Evolutionary conservation across 2,888 invertebrate genomes (phyloP), one percentile per base, ranked within the genome.

Genomic region (Pyrochroa serraticornis): DNA sequence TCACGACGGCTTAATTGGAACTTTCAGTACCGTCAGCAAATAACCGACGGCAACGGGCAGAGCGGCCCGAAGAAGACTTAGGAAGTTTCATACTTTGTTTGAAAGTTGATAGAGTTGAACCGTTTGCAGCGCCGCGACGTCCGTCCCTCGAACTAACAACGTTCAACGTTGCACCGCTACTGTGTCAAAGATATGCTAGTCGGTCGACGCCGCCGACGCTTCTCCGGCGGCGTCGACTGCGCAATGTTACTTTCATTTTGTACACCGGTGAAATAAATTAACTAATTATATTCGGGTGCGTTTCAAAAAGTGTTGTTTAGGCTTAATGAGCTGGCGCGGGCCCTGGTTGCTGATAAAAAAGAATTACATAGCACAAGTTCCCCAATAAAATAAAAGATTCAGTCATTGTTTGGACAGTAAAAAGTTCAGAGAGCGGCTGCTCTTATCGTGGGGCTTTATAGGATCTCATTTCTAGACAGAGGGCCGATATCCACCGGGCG

Each of bases 151-250:
- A 69, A 76, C 74, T 73, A 75, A 63, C 71, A 67, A 65, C 74
- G 71, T 64, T 67, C 65, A 70, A 73, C 74, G 75, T 71, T 74
- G 74, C 71, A 64, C 67, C 72, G 76, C 73, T 75, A 76, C 76
- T 77, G 75, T 73, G 71, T 69, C 65, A 55, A 69, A 68, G 66
- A 71, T 63, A 63, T 62, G 61, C 58, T 43, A 41, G 45, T 42
- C 48, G 44, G 43, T 45, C 64, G 39, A 56, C 54, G 22, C 44
- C 32, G 14, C 37, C 46, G 53, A 54, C 56, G 37, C 54, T 41
- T 38, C 55, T 55, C 48, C 45, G 34, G 41, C 36, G 41, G 42
- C 56, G 47, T 58, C 67, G 66, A 62, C 72, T 72, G 75, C 74
- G 74, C 51, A 62, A 64, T 58, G 57, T 62, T 66, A 61, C 64